phyloP scores from a whole-genome alignment of 2,888 invertebrate genomes.

The Rhimphoctona megacephalus region DNA sequence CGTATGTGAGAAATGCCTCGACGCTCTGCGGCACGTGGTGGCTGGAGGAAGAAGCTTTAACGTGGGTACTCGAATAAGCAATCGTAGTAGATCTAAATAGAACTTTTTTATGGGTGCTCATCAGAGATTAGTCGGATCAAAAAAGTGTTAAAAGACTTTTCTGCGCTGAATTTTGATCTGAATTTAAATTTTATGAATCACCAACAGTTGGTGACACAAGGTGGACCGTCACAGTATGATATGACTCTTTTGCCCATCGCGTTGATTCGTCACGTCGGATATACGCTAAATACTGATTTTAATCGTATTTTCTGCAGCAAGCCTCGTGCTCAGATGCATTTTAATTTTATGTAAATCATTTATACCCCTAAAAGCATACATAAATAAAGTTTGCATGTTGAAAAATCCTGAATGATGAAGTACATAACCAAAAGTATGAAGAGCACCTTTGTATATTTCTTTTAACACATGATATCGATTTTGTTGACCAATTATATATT shows the following conservation, averaged over 20 bases:
- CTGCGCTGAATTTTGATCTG: no score
- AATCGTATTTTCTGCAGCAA: conserved; percentile 63
- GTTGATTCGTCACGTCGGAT: conserved; percentile 66
- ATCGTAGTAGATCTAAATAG: no score
- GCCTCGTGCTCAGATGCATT: conserved; percentile 62
- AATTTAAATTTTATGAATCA: not conserved
- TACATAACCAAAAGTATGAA: not conserved
- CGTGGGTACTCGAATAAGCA: no score
- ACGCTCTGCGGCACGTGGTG: no score
- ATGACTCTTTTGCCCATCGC: conserved; percentile 34
- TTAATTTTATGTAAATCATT: conserved; percentile 64
- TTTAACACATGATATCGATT: not conserved
- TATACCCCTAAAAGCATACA: conserved; percentile 6
- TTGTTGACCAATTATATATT: not conserved
- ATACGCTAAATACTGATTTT: conserved; percentile 68
- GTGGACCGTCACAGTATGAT: conserved; percentile 21
- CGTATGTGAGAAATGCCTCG: no score
- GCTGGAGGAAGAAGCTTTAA: no score
- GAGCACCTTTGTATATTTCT: not conserved
- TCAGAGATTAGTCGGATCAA: no score
- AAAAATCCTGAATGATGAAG: conserved; percentile 21
- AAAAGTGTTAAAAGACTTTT: not conserved
- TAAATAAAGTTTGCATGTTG: conserved; percentile 38
- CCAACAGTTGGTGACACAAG: not conserved
- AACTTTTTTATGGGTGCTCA: no score